phyloP scores from a whole-genome alignment of 2,113 vertebrate species.

The Pandion haliaetus region DNA sequence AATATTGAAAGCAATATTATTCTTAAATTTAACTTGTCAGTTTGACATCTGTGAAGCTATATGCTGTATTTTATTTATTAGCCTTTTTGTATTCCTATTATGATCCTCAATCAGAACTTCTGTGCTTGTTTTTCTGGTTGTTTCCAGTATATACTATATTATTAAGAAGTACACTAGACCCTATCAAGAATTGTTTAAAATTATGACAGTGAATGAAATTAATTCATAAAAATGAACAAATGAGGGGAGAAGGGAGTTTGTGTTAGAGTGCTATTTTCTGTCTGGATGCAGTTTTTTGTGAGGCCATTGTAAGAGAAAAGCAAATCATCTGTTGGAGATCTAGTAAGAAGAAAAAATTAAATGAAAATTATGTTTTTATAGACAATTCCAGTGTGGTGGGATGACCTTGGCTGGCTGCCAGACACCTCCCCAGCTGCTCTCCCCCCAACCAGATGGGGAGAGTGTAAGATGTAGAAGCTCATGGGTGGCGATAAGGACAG shows the following conservation, averaged over 20 bases:
- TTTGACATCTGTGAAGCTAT: not conserved
- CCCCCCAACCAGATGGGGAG: not conserved
- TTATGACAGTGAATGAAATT: not conserved
- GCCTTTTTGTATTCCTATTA: not conserved
- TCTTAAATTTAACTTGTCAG: not conserved
- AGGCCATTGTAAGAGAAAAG: not conserved
- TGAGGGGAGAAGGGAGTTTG: not conserved
- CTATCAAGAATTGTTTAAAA: not conserved
- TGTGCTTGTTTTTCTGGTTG: not conserved
- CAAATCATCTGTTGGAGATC: not conserved
- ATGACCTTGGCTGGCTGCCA: not conserved
- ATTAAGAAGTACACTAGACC: not conserved
- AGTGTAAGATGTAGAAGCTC: not conserved
- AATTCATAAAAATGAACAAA: not conserved
- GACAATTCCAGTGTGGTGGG: not conserved
- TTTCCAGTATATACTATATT: not conserved
- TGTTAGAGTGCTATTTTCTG: not conserved
- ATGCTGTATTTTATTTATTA: not conserved
- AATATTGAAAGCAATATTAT: not conserved
- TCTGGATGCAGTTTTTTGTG: not conserved
- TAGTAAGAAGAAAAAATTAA: not conserved
- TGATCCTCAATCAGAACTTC: not conserved
- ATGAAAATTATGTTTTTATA: not conserved
- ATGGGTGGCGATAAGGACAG: not conserved
- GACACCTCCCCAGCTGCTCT: accelerated